Percentiles rank a stretch among this genome's conserved stretches.
Conservation (phyloP, 2,113 vertebrate species). For the Perccottus glenii region DNA sequence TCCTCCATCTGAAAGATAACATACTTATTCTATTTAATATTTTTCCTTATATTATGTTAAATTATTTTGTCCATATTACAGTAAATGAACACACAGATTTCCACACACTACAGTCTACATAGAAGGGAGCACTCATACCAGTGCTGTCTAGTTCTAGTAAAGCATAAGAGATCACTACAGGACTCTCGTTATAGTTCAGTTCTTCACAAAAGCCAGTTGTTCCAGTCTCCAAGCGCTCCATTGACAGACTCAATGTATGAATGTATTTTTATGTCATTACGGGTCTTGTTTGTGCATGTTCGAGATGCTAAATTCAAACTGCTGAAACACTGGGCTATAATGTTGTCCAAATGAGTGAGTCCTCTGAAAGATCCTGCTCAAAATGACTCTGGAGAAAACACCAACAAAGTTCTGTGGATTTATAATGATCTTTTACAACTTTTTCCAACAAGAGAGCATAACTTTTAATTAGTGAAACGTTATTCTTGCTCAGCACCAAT, state of each 20-base stretch:
- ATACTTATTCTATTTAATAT: no score
- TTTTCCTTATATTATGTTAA: conserved; percentile 12
- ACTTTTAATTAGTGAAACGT: conserved; percentile 5
- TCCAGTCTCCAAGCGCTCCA: conserved; percentile 54
- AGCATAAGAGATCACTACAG: conserved; percentile 53
- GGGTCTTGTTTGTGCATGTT: conserved; percentile 24
- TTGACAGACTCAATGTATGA: conserved; percentile 40
- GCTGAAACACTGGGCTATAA: not conserved
- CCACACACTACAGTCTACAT: not conserved
- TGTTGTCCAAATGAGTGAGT: conserved; percentile 12
- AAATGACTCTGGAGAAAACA: conserved; percentile 11
- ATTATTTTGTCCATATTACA: not conserved
- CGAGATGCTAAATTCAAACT: not conserved
- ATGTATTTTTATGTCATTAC: conserved; percentile 10
- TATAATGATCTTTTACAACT: not conserved
- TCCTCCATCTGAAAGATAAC: conserved; percentile 72
- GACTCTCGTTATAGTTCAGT: conserved; percentile 43
- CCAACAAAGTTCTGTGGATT: not conserved
- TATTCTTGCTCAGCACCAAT: conserved; percentile 9
- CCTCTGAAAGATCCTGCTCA: conserved; percentile 11
- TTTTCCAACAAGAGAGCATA: not conserved
- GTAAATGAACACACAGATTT: not conserved
- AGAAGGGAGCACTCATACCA: conserved; percentile 48
- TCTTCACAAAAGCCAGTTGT: conserved; percentile 47
- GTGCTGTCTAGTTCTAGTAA: conserved; percentile 50